These are phyloP conservation scores for Dinomys branickii DNA, from an alignment of 2,113 vertebrate species.

Conservation along the genomic window DNA sequence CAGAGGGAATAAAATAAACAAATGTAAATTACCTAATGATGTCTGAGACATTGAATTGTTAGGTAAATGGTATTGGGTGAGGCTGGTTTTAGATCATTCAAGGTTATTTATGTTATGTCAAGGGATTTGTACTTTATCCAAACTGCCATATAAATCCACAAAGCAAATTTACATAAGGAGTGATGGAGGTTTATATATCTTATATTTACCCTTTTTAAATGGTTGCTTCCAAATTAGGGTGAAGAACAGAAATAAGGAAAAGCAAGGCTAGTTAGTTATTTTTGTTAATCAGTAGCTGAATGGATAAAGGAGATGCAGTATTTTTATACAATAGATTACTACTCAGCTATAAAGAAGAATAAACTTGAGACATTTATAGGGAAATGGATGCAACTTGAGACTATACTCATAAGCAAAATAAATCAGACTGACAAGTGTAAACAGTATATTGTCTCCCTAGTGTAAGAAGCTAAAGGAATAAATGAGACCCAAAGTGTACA, in stretches of 20 bases:
- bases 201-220: background rate
- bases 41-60: background rate
- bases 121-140: constrained; percentile 36
- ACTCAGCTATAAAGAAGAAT: too few relatives aligned
- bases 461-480: too few relatives aligned
- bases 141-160: background rate
- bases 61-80: background rate
- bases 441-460: too few relatives aligned
- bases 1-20: background rate
- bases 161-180: background rate
- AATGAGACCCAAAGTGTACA: too few relatives aligned
- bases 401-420: too few relatives aligned
- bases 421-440: too few relatives aligned
- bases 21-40: background rate
- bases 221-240: background rate
- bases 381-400: too few relatives aligned
- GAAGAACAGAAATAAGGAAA: background rate
- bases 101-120: constrained; percentile 8
- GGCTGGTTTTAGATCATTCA: constrained; percentile 36
- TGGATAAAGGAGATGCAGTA: too few relatives aligned
- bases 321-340: too few relatives aligned
- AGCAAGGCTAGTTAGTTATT: background rate
- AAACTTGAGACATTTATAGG: too few relatives aligned
- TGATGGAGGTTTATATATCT: background rate
- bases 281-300: background rate